Evolutionary conservation across 2,888 invertebrate species (phyloP).

Genomic region (Elmis aenea): DNA sequence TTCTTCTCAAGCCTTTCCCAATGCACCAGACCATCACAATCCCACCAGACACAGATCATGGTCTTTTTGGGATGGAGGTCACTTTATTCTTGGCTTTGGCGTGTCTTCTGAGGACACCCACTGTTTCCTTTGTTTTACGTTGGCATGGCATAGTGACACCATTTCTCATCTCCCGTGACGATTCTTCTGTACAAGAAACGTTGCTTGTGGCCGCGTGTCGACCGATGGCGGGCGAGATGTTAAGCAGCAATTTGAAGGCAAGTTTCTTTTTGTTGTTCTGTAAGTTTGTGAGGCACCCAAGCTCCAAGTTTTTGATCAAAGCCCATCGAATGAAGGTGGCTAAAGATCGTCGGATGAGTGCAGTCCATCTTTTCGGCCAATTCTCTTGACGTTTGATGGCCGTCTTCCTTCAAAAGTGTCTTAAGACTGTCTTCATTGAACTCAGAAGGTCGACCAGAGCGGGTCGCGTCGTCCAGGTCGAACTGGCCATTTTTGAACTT

Average conservation of each 20-base stretch:
- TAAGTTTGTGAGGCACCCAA: conserved; percentile 6
- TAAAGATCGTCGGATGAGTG: conserved; percentile 20
- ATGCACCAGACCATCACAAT: conserved; percentile 1
- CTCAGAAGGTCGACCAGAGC: conserved; percentile 9
- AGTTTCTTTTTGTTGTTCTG: conserved; percentile 15
- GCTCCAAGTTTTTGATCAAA: conserved; percentile 22
- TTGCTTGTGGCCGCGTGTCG: conserved; percentile 17
- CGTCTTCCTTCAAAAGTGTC: conserved; percentile 13
- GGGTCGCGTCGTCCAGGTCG: conserved; percentile 7
- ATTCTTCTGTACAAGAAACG: conserved; percentile 23
- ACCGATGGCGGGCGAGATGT: conserved; percentile 18
- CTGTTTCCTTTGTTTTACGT: conserved; percentile 11
- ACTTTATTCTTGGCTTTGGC: conserved; percentile 2
- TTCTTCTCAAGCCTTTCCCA: conserved; percentile 2
- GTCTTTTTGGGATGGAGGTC: conserved; percentile 2
- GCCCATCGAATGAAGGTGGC: conserved; percentile 22
- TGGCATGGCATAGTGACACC: conserved; percentile 19
- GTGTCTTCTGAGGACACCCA: conserved; percentile 1
- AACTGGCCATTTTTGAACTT: conserved; percentile 3
- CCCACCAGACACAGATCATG: conserved; percentile 5
- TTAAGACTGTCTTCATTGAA: conserved; percentile 14
- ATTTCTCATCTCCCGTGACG: conserved; percentile 21
- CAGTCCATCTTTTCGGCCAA: conserved; percentile 9
- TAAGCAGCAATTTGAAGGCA: conserved; percentile 23
- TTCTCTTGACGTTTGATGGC: conserved; percentile 11